phyloP scores from a whole-genome alignment of 35 echinoderm and acorn worm genomes.

The Diadema setosum region DNA sequence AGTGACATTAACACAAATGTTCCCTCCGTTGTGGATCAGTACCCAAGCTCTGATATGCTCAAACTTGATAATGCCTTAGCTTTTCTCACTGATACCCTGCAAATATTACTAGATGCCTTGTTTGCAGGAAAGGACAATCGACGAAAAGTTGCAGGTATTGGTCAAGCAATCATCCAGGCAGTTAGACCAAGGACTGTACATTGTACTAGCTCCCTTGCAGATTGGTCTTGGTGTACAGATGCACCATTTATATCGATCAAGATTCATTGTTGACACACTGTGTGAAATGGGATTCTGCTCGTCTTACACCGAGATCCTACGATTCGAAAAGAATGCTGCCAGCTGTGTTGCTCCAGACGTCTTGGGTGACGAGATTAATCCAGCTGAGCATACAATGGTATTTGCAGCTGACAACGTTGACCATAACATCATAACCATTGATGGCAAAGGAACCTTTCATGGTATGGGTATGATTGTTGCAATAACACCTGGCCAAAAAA shows the following conservation, averaged over 20 bases:
- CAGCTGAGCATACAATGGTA: neutral
- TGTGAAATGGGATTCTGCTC: conserved; percentile 53
- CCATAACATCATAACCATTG: conserved; percentile 62
- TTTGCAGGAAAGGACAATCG: conserved; percentile 59
- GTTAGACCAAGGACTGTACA: conserved; percentile 4
- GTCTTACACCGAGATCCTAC: conserved; percentile 45
- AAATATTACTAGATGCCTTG: conserved; percentile 21
- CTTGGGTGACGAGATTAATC: conserved; percentile 30
- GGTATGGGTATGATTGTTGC: conserved; percentile 71
- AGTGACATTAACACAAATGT: conserved; percentile 73
- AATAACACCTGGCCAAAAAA: conserved; percentile 33
- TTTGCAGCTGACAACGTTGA: conserved; percentile 84
- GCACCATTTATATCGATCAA: conserved; percentile 63
- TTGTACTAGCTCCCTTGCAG: conserved; percentile 48
- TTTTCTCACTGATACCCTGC: conserved; percentile 31
- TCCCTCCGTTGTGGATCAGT: conserved; percentile 45
- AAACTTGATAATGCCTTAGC: conserved; percentile 55
- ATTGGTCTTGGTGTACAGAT: conserved; percentile 36
- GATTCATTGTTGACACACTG: conserved; percentile 62
- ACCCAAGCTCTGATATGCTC: conserved; percentile 37
- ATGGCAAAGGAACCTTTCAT: conserved; percentile 80
- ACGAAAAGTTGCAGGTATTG: conserved; percentile 54
- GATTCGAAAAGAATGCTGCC: conserved; percentile 64
- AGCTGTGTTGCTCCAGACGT: conserved; percentile 36
- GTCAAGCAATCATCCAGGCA: conserved; percentile 59